Evolutionary conservation across 1,140 invertebrate genomes (phyloP), one percentile per base, ranked within the genome.

Genomic region (Hermatobates lingyangjiaoensis): DNA sequence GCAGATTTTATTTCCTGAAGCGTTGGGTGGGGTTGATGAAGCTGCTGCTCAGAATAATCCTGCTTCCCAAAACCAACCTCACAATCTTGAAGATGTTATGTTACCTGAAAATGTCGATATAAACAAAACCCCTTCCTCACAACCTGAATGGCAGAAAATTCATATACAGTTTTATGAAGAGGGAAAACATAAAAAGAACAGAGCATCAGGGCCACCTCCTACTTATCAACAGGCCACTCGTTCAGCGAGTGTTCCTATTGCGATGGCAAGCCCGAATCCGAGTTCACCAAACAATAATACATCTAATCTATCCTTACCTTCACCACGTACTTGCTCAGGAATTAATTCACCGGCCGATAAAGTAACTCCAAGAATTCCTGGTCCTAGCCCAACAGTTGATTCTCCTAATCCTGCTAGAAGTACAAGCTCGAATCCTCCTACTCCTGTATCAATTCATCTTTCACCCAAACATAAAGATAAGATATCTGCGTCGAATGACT

Each of bases 111-210:
- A 38, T 30, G 7, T 52, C 2, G 54, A 55, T 48, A 24, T 55
- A 20, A 55, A 52, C 24, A 55, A 55, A 54, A 26, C 50, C 20
- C 47, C 48, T 30, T 46, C 39, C n/a, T 69, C 70, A 40, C 81
- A 76, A 65, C 75, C 84, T 65, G 84, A 88, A 62, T 93, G 88
- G 89, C 80, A 87, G 56, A 89, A 91, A 65, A 67, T 92, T 46
- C 87, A 91, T 60, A 76, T 83, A 60, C 80, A 83, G 61, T 85
- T 85, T 68, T 79, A 81, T 61, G 84, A 87, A 57, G 81, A 74
- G 44, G 70, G 71, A 54, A 69, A 69, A 59, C 72, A 73, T 59
- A 72, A 60, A 59, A 57, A 59, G 56, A 42, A 28, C 65, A 67
- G 70, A 59, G 67, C 64, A 57, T 64, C 67, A 67, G 87, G 87